Conservation (phyloP, 2,888 invertebrate genomes). For the Leucania comma region DNA sequence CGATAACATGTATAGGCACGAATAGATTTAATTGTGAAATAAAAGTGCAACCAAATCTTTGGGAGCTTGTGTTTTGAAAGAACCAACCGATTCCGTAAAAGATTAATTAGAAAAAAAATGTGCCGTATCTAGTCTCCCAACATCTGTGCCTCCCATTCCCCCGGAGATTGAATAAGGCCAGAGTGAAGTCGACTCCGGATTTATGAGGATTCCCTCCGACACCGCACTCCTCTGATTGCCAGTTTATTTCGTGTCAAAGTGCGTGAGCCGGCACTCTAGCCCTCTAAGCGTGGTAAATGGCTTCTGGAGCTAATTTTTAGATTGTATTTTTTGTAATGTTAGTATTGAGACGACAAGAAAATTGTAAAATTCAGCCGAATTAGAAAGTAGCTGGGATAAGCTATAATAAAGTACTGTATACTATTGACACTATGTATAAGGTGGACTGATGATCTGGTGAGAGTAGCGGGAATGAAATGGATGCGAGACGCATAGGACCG, state of each 20-base stretch:
- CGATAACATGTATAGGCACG: no score
- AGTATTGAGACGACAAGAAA: no score
- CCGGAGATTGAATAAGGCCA: constrained; percentile 88
- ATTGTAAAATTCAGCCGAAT: not conserved
- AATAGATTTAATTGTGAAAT: no score
- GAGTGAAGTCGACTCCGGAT: constrained; percentile 85
- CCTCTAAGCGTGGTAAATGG: constrained; percentile 47
- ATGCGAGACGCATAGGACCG: no score
- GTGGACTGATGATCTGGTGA: no score
- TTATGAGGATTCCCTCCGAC: constrained; percentile 88
- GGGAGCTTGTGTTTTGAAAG: no score
- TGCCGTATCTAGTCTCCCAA: constrained; percentile 65
- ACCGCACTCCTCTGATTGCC: constrained; percentile 87
- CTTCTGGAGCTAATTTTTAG: constrained; percentile 44
- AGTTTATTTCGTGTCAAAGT: constrained; percentile 87
- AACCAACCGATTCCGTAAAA: not conserved
- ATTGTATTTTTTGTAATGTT: constrained; percentile 23
- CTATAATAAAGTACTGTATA: not conserved
- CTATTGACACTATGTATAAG: no score
- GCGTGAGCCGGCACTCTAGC: constrained; percentile 75
- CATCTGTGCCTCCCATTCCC: constrained; percentile 68
- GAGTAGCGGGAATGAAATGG: no score
- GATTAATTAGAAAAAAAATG: not conserved
- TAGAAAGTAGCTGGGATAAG: not conserved
- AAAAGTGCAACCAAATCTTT: no score